These are phyloP conservation scores for Dorcus hopei DNA, from an alignment of 2,888 invertebrate genomes.

Conservation along the genomic window DNA sequence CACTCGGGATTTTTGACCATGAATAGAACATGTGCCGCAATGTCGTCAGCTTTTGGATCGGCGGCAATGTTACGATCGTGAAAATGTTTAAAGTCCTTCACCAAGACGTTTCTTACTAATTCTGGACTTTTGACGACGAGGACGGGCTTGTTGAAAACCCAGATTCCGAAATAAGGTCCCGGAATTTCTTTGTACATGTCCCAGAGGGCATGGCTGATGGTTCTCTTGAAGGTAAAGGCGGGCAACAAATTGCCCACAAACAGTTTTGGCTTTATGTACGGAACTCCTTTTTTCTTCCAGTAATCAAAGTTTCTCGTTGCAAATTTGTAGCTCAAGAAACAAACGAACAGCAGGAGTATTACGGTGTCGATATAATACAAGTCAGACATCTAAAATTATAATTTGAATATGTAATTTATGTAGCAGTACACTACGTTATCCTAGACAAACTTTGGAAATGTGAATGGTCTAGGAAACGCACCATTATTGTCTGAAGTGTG, in stretches of 20 bases:
- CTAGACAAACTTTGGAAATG: too few species aligned
- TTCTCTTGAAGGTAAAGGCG: constrained; percentile 34
- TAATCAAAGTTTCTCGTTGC: constrained; percentile 41
- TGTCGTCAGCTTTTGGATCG: constrained; percentile 45
- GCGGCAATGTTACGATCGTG: constrained; percentile 49
- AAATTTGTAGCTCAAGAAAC: constrained; percentile 9
- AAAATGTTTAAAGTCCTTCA: constrained; percentile 53
- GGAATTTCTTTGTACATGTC: constrained; percentile 34
- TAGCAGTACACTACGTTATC: too few species aligned
- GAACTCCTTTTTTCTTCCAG: constrained; percentile 47
- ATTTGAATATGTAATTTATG: not conserved
- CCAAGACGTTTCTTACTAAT: constrained; percentile 49
- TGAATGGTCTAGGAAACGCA: not conserved
- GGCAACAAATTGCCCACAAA: constrained; percentile 48
- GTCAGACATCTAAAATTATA: constrained; percentile 2
- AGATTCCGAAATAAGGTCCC: constrained; percentile 50
- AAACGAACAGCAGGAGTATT: not conserved
- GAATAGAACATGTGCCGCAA: constrained; percentile 47
- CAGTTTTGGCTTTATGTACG: constrained; percentile 41
- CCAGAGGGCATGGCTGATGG: constrained; percentile 36
- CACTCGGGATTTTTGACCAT: constrained; percentile 52
- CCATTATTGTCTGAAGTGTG: not conserved
- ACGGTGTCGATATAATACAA: constrained; percentile 2
- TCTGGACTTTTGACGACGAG: constrained; percentile 50
- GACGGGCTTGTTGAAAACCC: constrained; percentile 51